phyloP scores from a whole-genome alignment of 2,113 vertebrate genomes.

The Mus musculus region DNA sequence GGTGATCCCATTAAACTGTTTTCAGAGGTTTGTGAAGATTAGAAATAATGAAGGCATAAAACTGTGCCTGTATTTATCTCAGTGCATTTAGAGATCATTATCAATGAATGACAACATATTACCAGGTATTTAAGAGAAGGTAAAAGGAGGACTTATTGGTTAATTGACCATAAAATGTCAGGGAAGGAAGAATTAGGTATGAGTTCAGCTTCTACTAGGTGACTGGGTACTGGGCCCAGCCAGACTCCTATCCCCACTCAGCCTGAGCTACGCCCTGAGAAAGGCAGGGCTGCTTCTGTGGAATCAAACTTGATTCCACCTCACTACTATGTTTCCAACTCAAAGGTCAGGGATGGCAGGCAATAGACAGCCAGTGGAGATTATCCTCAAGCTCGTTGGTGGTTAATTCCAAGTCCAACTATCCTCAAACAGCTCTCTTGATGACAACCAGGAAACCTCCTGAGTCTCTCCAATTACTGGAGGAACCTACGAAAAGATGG shows the following conservation, averaged over 20 bases:
- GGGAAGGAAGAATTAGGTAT: not conserved
- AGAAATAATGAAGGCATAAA: conserved; percentile 37
- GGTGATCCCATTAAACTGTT: not conserved
- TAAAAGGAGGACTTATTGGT: conserved; percentile 2
- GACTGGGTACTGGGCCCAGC: not conserved
- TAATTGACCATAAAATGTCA: not conserved
- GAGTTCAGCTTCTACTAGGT: not conserved
- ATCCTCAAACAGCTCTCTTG: conserved; percentile 26
- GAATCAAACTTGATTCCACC: not conserved
- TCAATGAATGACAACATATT: conserved; percentile 8
- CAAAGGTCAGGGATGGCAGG: conserved; percentile 29
- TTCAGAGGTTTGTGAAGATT: conserved; percentile 25
- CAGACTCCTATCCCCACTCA: not conserved
- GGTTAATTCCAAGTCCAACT: conserved; percentile 37
- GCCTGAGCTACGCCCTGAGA: conserved; percentile 5
- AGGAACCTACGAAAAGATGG: conserved; percentile 3
- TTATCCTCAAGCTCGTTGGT: conserved; percentile 33
- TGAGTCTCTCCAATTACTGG: conserved; percentile 24
- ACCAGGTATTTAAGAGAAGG: not conserved
- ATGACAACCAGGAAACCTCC: conserved; percentile 23
- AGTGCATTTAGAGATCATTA: conserved; percentile 21
- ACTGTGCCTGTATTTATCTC: not conserved
- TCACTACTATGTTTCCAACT: not conserved
- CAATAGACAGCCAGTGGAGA: not conserved
- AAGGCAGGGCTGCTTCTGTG: not conserved